Evolutionary conservation across 2,797 vertebrate genomes (phyloP), one percentile per base, ranked within the genome.

Genomic region (Hypotaenidia philippensis): DNA sequence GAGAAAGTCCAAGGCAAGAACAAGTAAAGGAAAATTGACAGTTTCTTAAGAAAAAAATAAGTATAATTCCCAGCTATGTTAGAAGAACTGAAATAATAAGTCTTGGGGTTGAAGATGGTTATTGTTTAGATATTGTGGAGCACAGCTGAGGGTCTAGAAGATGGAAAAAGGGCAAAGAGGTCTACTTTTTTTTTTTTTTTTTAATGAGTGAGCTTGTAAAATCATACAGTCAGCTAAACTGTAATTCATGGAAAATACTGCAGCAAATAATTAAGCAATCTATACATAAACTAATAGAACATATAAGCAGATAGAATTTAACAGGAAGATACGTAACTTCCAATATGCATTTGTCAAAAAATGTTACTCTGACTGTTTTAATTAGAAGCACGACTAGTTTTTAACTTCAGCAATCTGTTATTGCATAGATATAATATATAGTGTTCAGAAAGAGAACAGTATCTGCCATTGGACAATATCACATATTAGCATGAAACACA

Each of bases 331-430:
- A 22, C 22, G 21, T 69, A 82, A 65, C 8, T 82, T 36, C 10
- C 15, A 57, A 47, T 9, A 78, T 17, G 4, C 3, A 55, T 75
- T 83, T 66, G 10, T 74, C 5, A 69, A 71, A 83, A 79, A 81
- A 40, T 5, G 4, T 78, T 63, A 29, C 10, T 79, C 32, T 75
- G n/a, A 49, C 6, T 93, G 13, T 95, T 95, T 95, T 91, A 93
- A 92, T 89, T 91, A 92, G 32, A 49, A 94, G 29, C 22, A 71
- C 11, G 63, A 66, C 57, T 87, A 64, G 41, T 94, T 88, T 94
- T 94, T 68, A 89, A 87, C 91, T 76, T 75, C 69, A 92, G 52
- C 45, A 88, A 82, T 93, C 50, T 82, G 8, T 90, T 93, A 49
- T 70, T 55, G 21, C 21, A 70, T 57, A 72, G 32, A 60, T 86